phyloP scores from a whole-genome alignment of 92 coral and sea anemone species.

The Epizoanthus rinbou region DNA sequence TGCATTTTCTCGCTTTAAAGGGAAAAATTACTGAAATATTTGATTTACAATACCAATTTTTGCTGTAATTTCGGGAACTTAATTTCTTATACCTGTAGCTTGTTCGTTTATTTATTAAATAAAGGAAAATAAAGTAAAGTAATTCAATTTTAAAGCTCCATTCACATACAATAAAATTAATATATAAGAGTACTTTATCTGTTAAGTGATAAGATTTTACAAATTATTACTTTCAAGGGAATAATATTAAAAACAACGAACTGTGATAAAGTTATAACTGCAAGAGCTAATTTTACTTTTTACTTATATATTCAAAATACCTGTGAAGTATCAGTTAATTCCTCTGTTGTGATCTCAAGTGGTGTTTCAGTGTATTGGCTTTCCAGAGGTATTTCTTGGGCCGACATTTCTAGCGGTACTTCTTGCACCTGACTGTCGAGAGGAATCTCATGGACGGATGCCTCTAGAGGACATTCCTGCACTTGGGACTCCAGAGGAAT shows the following conservation, averaged over 20 bases:
- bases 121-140: too few relatives aligned
- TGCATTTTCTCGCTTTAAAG: not conserved
- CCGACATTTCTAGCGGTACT: conserved; percentile 17
- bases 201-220: too few relatives aligned
- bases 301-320: not conserved
- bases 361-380: not conserved
- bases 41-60: not conserved
- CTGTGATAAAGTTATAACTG: too few relatives aligned
- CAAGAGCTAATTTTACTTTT: too few relatives aligned
- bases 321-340: conserved; percentile 10
- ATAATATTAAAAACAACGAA: not conserved
- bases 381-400: conserved; percentile 22
- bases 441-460: not conserved
- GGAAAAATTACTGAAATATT: too few relatives aligned
- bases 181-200: too few relatives aligned
- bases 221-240: not conserved
- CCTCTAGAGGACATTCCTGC: conserved; percentile 25
- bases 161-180: too few relatives aligned
- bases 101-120: not conserved
- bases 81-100: not conserved
- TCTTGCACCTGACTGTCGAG: conserved; percentile 21
- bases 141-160: not conserved
- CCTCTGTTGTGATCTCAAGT: not conserved
- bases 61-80: not conserved
- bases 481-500: conserved; percentile 10